phyloP scores from a whole-genome alignment of 1,140 invertebrate species.

The Meloidogyne chitwoodi region DNA sequence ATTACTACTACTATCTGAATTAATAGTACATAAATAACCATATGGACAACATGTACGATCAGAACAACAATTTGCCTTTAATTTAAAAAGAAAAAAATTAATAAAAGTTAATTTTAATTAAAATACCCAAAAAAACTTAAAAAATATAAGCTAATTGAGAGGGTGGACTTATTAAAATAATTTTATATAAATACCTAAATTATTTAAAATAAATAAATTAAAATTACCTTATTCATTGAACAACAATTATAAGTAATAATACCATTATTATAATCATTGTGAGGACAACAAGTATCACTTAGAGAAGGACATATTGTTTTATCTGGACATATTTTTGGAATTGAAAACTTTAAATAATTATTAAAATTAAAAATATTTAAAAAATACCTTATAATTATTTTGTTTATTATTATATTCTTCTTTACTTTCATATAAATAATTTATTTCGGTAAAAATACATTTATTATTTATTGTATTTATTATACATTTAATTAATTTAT shows the following conservation, averaged over 20 bases:
- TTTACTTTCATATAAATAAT: not conserved
- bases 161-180: too few species aligned
- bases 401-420: not conserved
- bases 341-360: too few species aligned
- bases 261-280: not conserved
- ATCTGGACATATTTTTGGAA: slow-evolving; percentile 5
- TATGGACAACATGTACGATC: slow-evolving; percentile 9
- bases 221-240: not conserved
- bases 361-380: too few species aligned
- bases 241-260: slow-evolving; percentile 2
- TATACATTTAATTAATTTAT: not conserved
- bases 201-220: too few species aligned
- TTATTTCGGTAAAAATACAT: not conserved
- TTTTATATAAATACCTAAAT: too few species aligned
- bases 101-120: too few species aligned
- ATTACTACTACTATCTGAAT: not conserved
- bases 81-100: not conserved
- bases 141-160: too few species aligned
- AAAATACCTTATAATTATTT: too few species aligned
- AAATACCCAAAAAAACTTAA: too few species aligned
- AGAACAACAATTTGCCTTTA: slow-evolving; percentile 7
- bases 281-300: slow-evolving; percentile 8
- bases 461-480: slow-evolving; percentile 8
- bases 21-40: slow-evolving; percentile 1
- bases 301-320: not conserved